Percentiles rank a stretch among this genome's conserved stretches.
phyloP scores from a whole-genome alignment of 2,888 invertebrate genomes.

The Acronicta psi region DNA sequence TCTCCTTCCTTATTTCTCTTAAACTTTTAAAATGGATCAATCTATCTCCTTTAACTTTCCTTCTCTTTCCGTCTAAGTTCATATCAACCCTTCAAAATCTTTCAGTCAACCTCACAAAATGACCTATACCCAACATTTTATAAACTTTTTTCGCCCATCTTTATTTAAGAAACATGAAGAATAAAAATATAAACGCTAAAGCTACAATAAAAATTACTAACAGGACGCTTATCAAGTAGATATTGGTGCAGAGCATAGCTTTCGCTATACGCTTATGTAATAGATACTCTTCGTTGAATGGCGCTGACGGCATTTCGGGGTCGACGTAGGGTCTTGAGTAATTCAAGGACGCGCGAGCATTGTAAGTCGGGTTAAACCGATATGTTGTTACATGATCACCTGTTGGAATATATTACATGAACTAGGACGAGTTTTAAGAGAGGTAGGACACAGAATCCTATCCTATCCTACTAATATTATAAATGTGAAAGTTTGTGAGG shows the following conservation, averaged over 20 bases:
- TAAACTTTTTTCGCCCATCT: not conserved
- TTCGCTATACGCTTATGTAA: slow-evolving; percentile 4
- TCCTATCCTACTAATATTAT: too few relatives aligned
- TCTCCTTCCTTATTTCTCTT: too few relatives aligned
- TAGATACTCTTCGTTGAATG: slow-evolving; percentile 33
- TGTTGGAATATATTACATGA: slow-evolving; percentile 7
- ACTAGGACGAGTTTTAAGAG: not conserved
- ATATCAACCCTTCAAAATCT: too few relatives aligned
- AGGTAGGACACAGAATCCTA: too few relatives aligned
- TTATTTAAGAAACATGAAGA: slow-evolving; percentile 16
- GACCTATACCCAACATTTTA: too few relatives aligned
- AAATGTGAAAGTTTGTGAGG: too few relatives aligned
- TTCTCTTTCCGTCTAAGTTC: too few relatives aligned
- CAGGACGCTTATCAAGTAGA: slow-evolving; percentile 20
- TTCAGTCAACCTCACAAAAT: too few relatives aligned
- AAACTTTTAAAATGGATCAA: too few relatives aligned
- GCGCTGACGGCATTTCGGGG: slow-evolving; percentile 30
- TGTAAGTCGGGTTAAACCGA: slow-evolving; percentile 12
- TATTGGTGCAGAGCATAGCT: slow-evolving; percentile 30
- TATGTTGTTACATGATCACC: slow-evolving; percentile 12
- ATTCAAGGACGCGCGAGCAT: not conserved
- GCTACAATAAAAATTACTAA: slow-evolving; percentile 1
- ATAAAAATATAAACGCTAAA: slow-evolving; percentile 24
- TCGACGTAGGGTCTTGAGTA: slow-evolving; percentile 1
- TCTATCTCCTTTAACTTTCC: too few relatives aligned